Conservation (phyloP, 2,113 vertebrate species). For the Cardinalis cardinalis region DNA sequence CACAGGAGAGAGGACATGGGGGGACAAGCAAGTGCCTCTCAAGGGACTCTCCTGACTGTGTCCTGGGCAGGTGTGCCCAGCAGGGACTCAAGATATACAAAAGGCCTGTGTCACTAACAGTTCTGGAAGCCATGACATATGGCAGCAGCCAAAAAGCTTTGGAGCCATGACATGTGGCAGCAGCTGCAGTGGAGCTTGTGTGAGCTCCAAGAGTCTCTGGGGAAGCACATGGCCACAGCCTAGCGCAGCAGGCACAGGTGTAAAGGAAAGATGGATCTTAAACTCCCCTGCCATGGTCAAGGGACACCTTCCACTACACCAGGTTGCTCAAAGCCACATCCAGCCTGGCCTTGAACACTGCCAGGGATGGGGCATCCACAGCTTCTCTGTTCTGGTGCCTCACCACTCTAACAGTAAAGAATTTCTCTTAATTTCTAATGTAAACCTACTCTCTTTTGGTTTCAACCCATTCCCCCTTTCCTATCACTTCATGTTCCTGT, state of each 20-base stretch:
- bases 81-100: background rate
- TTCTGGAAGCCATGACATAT: background rate
- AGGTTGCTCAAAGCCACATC: background rate
- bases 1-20: background rate
- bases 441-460: background rate
- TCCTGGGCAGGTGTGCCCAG: background rate
- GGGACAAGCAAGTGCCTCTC: background rate
- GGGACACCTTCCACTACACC: background rate
- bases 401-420: background rate
- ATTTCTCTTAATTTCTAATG: background rate
- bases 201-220: background rate
- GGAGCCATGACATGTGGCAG: fast-evolving
- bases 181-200: background rate
- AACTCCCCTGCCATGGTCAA: background rate
- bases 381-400: background rate
- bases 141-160: background rate
- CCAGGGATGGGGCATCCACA: background rate
- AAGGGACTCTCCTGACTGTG: background rate
- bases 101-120: background rate
- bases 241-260: background rate
- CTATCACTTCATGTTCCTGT: background rate
- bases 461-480: background rate
- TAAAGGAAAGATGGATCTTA: background rate
- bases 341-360: background rate
- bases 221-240: too few relatives aligned